These are phyloP conservation scores for Phyllopteryx taeniolatus DNA, from an alignment of 2,113 vertebrate genomes.

Conservation along the genomic window DNA sequence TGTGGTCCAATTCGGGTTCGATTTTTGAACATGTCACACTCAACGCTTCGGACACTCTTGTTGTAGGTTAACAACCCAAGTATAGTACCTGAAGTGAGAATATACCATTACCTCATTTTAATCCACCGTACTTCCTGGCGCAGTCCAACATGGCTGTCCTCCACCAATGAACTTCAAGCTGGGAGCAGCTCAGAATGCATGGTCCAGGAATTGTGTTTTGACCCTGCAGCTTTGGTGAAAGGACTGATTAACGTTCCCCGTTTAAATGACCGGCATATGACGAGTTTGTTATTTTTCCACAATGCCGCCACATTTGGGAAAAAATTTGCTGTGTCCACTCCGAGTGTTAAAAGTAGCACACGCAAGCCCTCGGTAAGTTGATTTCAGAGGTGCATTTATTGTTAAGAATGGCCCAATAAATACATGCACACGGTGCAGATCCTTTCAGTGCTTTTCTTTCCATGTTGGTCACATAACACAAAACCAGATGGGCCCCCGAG, in stretches of 20 bases:
- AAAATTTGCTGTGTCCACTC: not conserved
- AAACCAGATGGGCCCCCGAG: conserved; percentile 3
- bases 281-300: no score
- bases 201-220: no score
- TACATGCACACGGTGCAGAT: conserved; percentile 56
- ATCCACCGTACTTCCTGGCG: not conserved
- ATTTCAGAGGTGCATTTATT: conserved; percentile 65
- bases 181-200: not conserved
- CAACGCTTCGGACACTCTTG: no score
- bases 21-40: no score
- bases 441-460: conserved; percentile 62
- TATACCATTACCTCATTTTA: conserved; percentile 37
- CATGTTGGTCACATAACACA: conserved; percentile 6
- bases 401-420: conserved; percentile 75
- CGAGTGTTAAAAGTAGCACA: not conserved
- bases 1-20: no score
- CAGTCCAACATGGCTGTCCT: not conserved
- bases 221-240: no score
- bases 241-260: no score
- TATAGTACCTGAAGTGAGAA: conserved; percentile 34
- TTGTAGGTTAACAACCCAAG: no score
- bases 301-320: no score
- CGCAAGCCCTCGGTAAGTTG: not conserved
- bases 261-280: no score
- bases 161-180: conserved; percentile 28